Evolutionary conservation across 2,888 invertebrate genomes (phyloP), one percentile per base, ranked within the genome.

Genomic region (Beris chalybata): DNA sequence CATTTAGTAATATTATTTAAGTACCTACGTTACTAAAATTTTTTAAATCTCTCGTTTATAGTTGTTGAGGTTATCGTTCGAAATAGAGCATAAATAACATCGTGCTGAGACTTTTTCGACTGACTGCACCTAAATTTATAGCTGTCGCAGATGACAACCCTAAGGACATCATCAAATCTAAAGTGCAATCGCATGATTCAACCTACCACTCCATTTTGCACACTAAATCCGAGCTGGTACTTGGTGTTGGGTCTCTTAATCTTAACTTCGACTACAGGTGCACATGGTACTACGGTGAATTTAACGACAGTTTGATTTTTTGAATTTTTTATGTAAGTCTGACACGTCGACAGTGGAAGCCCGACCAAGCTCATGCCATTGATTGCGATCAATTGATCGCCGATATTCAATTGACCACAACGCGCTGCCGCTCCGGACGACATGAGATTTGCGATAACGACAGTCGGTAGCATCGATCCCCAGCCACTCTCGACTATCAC

Each of bases 391-490:
- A 99, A 95, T 85, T 98, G 97, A 84, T 98, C 97, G 66, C 99
- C 99, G 77, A 99, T 98, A 82, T 99, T 99, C 52, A 99, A 87
- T 77, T 97, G 97, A 29, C 97, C 98, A 78, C 98, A 98, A 30
- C 98, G 85, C 0, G 99, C 97, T 6, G 99, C 98, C 2, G 99
- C 97, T 1, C 98, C 98, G 4, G 92, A 89, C 9, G 98, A 97
- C 73, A 95, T 93, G 73, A 99, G 85, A 83, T 99, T 99, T 61
- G 99, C 99, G 75, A 99, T 95, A 57, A 99, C 99, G 57, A 99
- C 98, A 0, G 99, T 99, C n/a, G 99, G 99, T 73, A 99, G 84
- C 98, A 99, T 98, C 30, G 97, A 97, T 31, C 99, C 99, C 99
- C 99, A 99, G 45, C 99, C 99, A 0, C 97, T 97, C 82, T 99